phyloP scores from a whole-genome alignment of 2,888 invertebrate species.

The Carcina quercana region DNA sequence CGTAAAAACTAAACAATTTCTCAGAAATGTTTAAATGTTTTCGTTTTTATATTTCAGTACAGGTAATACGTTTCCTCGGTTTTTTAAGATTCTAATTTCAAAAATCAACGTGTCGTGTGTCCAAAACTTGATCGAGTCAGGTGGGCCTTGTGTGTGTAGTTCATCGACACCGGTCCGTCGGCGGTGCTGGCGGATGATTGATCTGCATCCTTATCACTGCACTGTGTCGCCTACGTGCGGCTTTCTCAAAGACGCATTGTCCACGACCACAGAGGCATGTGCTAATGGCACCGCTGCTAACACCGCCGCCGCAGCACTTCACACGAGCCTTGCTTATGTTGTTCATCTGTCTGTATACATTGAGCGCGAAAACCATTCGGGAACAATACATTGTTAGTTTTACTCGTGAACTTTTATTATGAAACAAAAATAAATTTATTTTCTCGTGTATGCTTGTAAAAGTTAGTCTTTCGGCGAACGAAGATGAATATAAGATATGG shows the following conservation, averaged over 20 bases:
- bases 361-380: too few species aligned
- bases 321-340: neutral
- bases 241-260: conserved; percentile 68
- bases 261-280: conserved; percentile 44
- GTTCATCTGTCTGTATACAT: neutral
- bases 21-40: conserved; percentile 15
- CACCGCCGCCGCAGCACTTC: neutral
- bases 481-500: too few species aligned
- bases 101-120: conserved; percentile 37
- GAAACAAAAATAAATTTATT: too few species aligned
- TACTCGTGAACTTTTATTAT: too few species aligned
- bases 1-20: conserved; percentile 25
- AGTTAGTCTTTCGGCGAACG: conserved; percentile 23
- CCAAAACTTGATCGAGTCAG: conserved; percentile 56
- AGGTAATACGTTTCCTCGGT: conserved; percentile 15
- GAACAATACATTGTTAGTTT: too few species aligned
- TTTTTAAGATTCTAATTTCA: conserved; percentile 38
- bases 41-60: conserved; percentile 8
- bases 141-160: conserved; percentile 43
- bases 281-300: conserved; percentile 34
- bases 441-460: conserved; percentile 13
- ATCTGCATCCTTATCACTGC: conserved; percentile 66
- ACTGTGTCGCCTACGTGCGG: conserved; percentile 67
- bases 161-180: conserved; percentile 66
- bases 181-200: conserved; percentile 68